These are phyloP conservation scores for Poecilobothrus nobilitatus DNA, from an alignment of 2,888 invertebrate genomes.

Conservation along the genomic window DNA sequence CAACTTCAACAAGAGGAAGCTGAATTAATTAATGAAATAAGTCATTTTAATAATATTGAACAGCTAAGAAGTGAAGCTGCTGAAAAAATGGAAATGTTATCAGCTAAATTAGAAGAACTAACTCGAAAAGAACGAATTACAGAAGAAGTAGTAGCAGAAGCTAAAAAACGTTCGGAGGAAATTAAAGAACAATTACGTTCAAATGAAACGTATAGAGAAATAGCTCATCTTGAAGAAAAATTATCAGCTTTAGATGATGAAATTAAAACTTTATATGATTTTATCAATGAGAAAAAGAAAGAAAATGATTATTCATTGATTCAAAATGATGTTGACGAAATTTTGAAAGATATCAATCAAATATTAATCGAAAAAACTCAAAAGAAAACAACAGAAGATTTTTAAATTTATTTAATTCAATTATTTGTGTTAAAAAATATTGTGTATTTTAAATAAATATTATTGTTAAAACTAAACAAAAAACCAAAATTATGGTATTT, in stretches of 20 bases:
- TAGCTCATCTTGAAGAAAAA: conserved; percentile 27
- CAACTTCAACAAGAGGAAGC: conserved; percentile 21
- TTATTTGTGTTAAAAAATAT: no score
- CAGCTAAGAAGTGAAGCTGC: conserved; percentile 24
- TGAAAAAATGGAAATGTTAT: conserved; percentile 24
- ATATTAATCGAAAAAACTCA: conserved; percentile 10
- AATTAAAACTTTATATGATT: conserved; percentile 23
- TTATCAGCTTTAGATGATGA: conserved; percentile 25
- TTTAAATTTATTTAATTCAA: neutral
- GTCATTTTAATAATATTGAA: conserved; percentile 25
- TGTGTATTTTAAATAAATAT: no score
- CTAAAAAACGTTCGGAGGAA: conserved; percentile 22
- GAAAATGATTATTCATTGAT: conserved; percentile 17
- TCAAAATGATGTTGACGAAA: conserved; percentile 12
- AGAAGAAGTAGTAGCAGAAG: conserved; percentile 24
- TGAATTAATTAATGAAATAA: conserved; percentile 22
- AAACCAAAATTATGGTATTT: no score
- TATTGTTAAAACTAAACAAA: no score
- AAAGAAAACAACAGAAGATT: neutral
- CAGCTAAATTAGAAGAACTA: conserved; percentile 24
- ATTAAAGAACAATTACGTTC: conserved; percentile 25
- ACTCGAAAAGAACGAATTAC: conserved; percentile 26
- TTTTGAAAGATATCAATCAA: neutral
- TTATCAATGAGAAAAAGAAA: conserved; percentile 18
- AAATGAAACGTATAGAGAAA: conserved; percentile 27